Evolutionary conservation across 1,140 invertebrate genomes (phyloP).

Genomic region (Zaprionus camerounensis): DNA sequence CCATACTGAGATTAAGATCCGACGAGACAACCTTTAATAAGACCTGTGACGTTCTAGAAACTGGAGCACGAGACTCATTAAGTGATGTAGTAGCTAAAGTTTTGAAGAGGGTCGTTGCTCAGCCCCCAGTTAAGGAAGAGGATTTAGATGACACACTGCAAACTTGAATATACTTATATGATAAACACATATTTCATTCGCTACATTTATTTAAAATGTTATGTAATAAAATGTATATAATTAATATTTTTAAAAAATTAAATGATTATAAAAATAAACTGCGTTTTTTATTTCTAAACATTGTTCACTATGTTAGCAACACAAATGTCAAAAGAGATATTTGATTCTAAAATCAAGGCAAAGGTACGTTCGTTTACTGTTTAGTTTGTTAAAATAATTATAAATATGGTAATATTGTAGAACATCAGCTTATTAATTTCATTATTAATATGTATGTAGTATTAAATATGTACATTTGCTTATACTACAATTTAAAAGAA

Average conservation of each 20-base stretch:
- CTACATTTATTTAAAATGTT: constrained; percentile 27
- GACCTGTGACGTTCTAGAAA: constrained; percentile 91
- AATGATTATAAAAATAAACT: constrained; percentile 15
- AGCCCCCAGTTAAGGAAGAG: constrained; percentile 93
- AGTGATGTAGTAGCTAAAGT: constrained; percentile 95
- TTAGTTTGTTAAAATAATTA: not conserved
- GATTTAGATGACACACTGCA: constrained; percentile 96
- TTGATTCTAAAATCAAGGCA: not conserved
- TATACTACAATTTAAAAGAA: too few species aligned
- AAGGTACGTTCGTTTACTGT: not conserved
- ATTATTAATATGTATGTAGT: too few species aligned
- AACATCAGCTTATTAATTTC: not conserved
- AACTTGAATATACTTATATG: constrained; percentile 52
- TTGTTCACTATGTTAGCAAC: not conserved
- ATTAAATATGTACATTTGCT: too few species aligned
- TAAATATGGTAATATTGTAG: not conserved
- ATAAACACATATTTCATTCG: constrained; percentile 8
- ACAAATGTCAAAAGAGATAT: not conserved
- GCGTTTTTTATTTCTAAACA: not conserved
- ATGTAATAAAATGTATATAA: constrained; percentile 34
- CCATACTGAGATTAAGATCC: constrained; percentile 91
- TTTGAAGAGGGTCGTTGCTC: constrained; percentile 89
- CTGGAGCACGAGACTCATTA: constrained; percentile 94
- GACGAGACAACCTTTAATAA: constrained; percentile 91
- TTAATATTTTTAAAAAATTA: constrained; percentile 30